Percentiles rank a stretch among this genome's conserved stretches.
Evolutionary conservation across 2,113 vertebrate species (phyloP).

Genomic region (Grammomys dolichurus): DNA sequence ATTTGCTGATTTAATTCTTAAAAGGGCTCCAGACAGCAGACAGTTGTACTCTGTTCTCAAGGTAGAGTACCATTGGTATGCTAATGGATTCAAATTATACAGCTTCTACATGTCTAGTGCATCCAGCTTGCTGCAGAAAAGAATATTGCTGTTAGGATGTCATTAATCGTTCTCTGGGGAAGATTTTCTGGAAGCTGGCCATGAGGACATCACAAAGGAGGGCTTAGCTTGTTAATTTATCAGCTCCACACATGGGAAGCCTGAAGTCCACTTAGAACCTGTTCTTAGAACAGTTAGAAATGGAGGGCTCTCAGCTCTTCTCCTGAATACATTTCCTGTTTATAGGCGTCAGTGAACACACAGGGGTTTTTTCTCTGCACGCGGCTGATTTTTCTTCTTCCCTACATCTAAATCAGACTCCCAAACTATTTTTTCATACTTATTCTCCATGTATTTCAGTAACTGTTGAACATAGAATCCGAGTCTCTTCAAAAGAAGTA

Average conservation of each 20-base stretch:
- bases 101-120: neutral
- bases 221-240: neutral
- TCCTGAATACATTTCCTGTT: neutral
- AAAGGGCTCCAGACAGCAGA: neutral
- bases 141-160: neutral
- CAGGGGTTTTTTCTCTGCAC: neutral
- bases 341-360: neutral
- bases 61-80: neutral
- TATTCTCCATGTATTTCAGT: neutral
- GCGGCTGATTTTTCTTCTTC: conserved; percentile 7
- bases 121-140: neutral
- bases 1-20: neutral
- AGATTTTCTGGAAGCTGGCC: neutral
- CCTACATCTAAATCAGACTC: neutral
- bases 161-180: neutral
- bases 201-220: no score
- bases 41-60: neutral
- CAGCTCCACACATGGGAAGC: neutral
- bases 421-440: conserved; percentile 28
- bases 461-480: neutral
- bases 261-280: neutral
- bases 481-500: neutral
- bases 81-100: neutral
- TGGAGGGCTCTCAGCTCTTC: no score
- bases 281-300: neutral